phyloP scores from a whole-genome alignment of 2,888 invertebrate species.

The Ypsolopha scabrella region DNA sequence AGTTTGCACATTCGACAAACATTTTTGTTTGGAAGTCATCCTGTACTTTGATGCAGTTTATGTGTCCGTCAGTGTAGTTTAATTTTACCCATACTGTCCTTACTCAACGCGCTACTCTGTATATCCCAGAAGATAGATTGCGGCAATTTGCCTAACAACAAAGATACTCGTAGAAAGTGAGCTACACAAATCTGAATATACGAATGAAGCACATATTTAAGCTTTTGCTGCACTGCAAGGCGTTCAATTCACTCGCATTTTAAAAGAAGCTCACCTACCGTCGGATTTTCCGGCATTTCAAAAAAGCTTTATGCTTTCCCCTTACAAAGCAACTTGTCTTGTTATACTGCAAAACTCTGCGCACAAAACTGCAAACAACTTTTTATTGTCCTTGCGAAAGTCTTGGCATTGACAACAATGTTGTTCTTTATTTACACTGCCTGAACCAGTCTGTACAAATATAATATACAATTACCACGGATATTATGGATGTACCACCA shows the following conservation, averaged over 20 bases:
- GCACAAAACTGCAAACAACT: slow-evolving; percentile 16
- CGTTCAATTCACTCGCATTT: slow-evolving; percentile 21
- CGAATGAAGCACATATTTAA: no score
- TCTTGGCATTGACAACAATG: slow-evolving; percentile 3
- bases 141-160: no score
- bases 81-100: no score
- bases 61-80: no score
- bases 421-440: neutral
- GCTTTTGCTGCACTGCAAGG: slow-evolving; percentile 13
- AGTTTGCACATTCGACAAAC: no score
- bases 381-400: slow-evolving; percentile 14
- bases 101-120: no score
- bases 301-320: slow-evolving; percentile 15
- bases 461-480: neutral
- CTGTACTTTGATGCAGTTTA: no score
- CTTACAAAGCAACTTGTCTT: slow-evolving; percentile 21
- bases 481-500: neutral
- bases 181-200: no score
- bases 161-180: no score
- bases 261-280: slow-evolving; percentile 13
- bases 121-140: no score
- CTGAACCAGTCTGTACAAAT: neutral
- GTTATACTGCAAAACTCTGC: slow-evolving; percentile 14
- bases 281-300: slow-evolving; percentile 18
- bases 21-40: no score